Base-by-base conservation (phyloP, 1,140 invertebrate species). In the Drosophila pseudoananassae region DNA sequence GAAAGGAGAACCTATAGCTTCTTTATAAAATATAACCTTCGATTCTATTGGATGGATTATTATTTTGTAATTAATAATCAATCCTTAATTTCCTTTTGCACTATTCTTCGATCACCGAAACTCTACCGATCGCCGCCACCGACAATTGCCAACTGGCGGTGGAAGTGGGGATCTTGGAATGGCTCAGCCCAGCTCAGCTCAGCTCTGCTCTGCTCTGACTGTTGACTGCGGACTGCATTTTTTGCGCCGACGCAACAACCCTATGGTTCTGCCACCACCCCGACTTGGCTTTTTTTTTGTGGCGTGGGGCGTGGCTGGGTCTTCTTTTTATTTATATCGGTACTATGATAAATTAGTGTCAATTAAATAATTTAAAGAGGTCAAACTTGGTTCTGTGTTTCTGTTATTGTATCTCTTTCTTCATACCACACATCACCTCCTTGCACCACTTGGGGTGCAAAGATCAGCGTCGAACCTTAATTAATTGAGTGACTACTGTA, bases 311-410 rank as follows among this genome's bases (percentile, higher is more conserved):
- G 43, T 43, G 33, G 40, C 70, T 63, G 38, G 4, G 1, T 14
- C 38, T 52, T 38, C 25, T 52, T 23, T 38, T 46, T 31, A 27
- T 17, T 72, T 76, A 43, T 20, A 46, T 78, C 38, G 52, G 40
- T 43, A 73, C 72, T 76, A 77, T 77, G 73, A 60, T 91, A 91
- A 91, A 91, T 91, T 91, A 91, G 82, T 91, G 89, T 91, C 89
- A 91, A 91, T 91, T 91, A 91, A 91, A 89, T 91, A 91, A 91
- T 90, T 91, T 91, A 89, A 91, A 90, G 80, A 76, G 89, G 89
- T 91, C 88, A 90, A 71, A 68, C 40, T 64, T 49, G 49, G 14
- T 38, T 50, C 55, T 58, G 38, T 23, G 47, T 38, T 47, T 29
- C 23, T 17, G 25, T 43, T 60, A 17, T 25, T 17, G 33, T 33